Conservation (phyloP, 2,888 invertebrate genomes). For the Aporophyla lueneburgensis region DNA sequence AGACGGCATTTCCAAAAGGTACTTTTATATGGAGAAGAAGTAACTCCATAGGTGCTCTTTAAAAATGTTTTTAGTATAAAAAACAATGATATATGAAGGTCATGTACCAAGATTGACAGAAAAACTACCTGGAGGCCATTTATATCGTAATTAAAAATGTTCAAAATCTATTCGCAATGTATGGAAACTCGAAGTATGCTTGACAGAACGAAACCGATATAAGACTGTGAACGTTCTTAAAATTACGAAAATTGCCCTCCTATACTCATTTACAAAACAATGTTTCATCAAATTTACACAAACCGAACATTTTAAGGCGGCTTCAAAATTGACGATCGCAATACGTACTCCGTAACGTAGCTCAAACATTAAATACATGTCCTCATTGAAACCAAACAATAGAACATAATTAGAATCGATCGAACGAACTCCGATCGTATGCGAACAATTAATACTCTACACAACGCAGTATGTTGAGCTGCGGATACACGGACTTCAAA, state of each 20-base stretch:
- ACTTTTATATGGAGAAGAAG: not conserved
- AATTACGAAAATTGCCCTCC: no score
- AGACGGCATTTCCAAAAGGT: not conserved
- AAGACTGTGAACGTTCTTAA: no score
- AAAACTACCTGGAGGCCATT: no score
- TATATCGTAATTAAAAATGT: no score
- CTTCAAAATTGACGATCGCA: not conserved
- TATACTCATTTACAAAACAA: no score
- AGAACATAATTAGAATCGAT: conserved; percentile 38
- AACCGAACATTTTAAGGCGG: not conserved
- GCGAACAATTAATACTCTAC: conserved; percentile 30
- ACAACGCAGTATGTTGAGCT: conserved; percentile 5
- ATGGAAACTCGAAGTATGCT: no score
- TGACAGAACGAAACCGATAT: no score
- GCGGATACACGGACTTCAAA: not conserved
- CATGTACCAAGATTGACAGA: no score
- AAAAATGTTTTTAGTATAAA: not conserved
- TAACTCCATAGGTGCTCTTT: not conserved
- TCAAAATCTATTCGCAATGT: no score
- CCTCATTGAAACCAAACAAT: conserved; percentile 35
- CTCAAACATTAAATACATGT: conserved; percentile 1
- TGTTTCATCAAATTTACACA: not conserved
- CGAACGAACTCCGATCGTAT: conserved; percentile 15
- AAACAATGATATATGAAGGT: no score
- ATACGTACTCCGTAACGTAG: not conserved